phyloP scores from a whole-genome alignment of 2,113 vertebrate species.

The Arenaria interpres region DNA sequence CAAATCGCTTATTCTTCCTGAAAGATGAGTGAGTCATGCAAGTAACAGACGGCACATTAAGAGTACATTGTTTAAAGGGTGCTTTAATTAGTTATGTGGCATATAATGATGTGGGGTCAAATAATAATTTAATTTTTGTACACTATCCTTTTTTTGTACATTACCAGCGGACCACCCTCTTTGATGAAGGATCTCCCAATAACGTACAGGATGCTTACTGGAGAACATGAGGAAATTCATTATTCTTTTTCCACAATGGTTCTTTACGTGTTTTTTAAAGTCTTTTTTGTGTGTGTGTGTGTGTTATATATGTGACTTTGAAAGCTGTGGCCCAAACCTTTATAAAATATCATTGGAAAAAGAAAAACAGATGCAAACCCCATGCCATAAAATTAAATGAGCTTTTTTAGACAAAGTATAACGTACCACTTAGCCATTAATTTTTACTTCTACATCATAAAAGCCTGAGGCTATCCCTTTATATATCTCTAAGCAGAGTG shows the following conservation, averaged over 20 bases:
- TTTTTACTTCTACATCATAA: conserved; percentile 66
- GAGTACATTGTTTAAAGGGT: conserved; percentile 78
- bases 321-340: conserved; percentile 63
- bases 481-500: conserved; percentile 12
- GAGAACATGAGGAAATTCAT: conserved; percentile 71
- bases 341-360: conserved; percentile 64
- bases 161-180: conserved; percentile 84
- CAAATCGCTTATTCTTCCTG: conserved; percentile 87
- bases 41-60: conserved; percentile 75
- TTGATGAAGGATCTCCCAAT: conserved; percentile 75
- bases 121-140: conserved; percentile 91
- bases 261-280: conserved; percentile 57
- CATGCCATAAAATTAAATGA: conserved; percentile 66
- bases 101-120: conserved; percentile 85
- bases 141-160: conserved; percentile 77
- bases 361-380: conserved; percentile 66
- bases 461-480: conserved; percentile 38
- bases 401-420: conserved; percentile 60
- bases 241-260: conserved; percentile 69
- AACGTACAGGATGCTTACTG: conserved; percentile 67
- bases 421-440: conserved; percentile 53
- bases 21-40: conserved; percentile 78
- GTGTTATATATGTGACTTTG: conserved; percentile 57
- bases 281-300: background rate
- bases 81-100: conserved; percentile 85